Evolutionary conservation across 2,113 vertebrate genomes (phyloP).

Genomic region (Recurvirostra avosetta): DNA sequence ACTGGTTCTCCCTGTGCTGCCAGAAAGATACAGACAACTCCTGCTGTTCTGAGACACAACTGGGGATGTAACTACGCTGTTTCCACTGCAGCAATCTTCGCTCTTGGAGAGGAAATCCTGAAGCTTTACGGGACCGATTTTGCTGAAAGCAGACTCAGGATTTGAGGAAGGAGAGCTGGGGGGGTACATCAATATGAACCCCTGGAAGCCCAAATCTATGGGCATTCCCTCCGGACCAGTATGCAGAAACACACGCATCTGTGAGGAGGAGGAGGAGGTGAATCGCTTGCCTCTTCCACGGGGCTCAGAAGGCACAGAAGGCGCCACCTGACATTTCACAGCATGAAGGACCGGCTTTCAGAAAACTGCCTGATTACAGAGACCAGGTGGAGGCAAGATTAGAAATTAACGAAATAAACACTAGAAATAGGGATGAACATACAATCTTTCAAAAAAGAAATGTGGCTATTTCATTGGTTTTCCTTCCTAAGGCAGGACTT

Average conservation of each 20-base stretch:
- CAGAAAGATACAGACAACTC: background rate
- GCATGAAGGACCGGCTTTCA: background rate
- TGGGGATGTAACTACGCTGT: fast-evolving
- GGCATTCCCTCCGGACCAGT: background rate
- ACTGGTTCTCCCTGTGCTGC: background rate
- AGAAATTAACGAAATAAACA: background rate
- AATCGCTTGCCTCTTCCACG: background rate
- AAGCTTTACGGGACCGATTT: background rate
- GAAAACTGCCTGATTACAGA: background rate
- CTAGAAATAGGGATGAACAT: background rate
- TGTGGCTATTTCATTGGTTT: background rate
- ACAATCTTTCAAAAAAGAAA: background rate
- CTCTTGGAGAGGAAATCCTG: background rate
- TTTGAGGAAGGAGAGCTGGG: background rate
- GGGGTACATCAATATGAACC: background rate
- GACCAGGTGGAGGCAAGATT: background rate
- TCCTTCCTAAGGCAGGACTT: background rate
- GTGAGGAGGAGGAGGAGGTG: background rate
- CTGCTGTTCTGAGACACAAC: background rate
- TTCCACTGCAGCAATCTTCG: background rate
- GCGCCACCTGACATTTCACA: background rate
- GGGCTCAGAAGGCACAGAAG: background rate
- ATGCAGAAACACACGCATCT: background rate
- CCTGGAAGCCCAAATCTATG: background rate
- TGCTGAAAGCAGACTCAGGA: background rate